Percentiles rank a stretch among this genome's conserved stretches.
Conservation (phyloP, 2,113 vertebrate genomes). For the Motacilla alba region DNA sequence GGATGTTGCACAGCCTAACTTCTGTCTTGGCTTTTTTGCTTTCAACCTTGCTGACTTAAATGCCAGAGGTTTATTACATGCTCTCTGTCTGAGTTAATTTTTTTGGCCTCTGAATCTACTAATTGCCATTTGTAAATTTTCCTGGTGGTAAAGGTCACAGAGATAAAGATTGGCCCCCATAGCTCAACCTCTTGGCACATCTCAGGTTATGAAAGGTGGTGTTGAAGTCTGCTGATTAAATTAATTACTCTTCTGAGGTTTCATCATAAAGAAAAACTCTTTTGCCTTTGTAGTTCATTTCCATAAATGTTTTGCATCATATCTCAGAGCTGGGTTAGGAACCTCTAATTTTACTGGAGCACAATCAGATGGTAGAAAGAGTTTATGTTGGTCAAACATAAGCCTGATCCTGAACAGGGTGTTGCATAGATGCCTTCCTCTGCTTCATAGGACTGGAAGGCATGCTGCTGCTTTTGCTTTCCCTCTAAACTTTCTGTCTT, state of each 20-base stretch:
- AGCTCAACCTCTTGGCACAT: neutral
- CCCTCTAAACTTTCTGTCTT: neutral
- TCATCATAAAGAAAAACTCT: neutral
- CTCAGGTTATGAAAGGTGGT: neutral
- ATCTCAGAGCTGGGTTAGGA: neutral
- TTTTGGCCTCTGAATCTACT: neutral
- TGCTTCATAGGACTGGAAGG: neutral
- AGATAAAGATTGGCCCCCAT: neutral
- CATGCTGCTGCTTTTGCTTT: neutral
- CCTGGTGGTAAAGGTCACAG: constrained; percentile 30
- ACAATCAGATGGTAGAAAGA: neutral
- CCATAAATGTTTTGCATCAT: neutral
- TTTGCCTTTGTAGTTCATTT: neutral
- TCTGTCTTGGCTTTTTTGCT: neutral
- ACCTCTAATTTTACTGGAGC: neutral
- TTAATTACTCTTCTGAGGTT: constrained; percentile 1
- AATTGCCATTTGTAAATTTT: constrained; percentile 7
- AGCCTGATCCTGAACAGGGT: neutral
- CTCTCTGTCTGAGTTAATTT: constrained; percentile 10
- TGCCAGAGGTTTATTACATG: constrained; percentile 4
- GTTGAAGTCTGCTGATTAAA: constrained; percentile 24
- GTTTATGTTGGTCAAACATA: neutral
- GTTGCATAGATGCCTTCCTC: neutral
- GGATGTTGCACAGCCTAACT: neutral
- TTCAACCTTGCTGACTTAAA: neutral